Base-by-base conservation (phyloP, 1,140 invertebrate species). In the Drosophila triauraria region DNA sequence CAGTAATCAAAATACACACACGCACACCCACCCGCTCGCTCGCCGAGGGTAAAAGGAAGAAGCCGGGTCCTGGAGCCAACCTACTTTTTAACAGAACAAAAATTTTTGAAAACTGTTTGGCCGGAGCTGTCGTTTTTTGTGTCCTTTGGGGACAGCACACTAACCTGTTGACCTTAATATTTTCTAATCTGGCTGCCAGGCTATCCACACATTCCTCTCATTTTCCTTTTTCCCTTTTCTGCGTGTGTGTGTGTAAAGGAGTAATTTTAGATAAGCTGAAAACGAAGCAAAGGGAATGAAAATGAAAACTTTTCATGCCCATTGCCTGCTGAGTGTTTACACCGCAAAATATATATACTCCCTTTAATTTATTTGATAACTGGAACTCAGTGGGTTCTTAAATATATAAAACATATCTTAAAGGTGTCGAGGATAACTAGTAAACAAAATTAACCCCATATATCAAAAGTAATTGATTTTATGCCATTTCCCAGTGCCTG, bases 91-190 rank as follows among this genome's bases (percentile, higher is more conserved):
- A 48, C 48, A 50, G 43, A 51, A 59, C 47, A 68, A 40, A 71
- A 56, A 40, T 79, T 82, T 88, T 88, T 83, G 81, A 84, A 77
- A 88, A 88, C 84, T 78, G 84, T 84, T 88, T 87, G 75, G 64
- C 58, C 68, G 64, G 62, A 50, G 46, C 57, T 78, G 65, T 51
- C 64, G 58, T 54, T 81, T 78, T 88, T 81, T 84, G 82, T 81
- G 74, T 88, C 85, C 85, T 85, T 90, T 90, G 81, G 85, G 81
- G 68, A 71, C 80, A 87, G 62, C 85, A 90, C 81, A 88, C 85
- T 88, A 88, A 88, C 85, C 85, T 88, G 85, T 88, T 88, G 85
- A 88, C 85, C 85, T 90, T 88, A 88, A 88, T 88, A 88, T 88
- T 88, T 88, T 90, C 81, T 84, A 90, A 88, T 88, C 85, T 88